Base-by-base conservation (phyloP, 1,140 invertebrate species). In the Acarapis woodi region DNA sequence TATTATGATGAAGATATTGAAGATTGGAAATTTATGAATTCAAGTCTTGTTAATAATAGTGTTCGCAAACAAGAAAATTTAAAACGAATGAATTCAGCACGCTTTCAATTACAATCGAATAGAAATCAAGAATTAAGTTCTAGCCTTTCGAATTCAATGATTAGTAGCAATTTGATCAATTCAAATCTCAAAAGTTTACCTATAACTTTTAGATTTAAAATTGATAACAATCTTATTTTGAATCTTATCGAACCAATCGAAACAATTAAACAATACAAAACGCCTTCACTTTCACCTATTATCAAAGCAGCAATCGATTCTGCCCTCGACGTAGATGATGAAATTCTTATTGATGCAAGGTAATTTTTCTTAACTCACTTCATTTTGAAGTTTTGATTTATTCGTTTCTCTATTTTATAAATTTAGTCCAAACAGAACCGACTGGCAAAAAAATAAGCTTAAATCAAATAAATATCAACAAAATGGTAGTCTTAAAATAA, bases 1-100 rank as follows among this genome's bases (percentile, higher is more conserved):
- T 61, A 67, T 19, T 88, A 74, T 55, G 77, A 90, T 54, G 83
- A 93, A 47, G 59, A 63, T 37, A 55, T 73, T 41, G 80, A 90
- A 49, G 62, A 67, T 30, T 94, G 82, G 82, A 62, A 63, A 43
- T 60, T 53, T 47, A 40, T 4, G 4, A 20, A 34, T 29, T 9
- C 14, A 19, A 9, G 1, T 24, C n/a, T n/a, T n/a, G n/a, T n/a
- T n/a, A n/a, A n/a, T n/a, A n/a, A n/a, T n/a, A n/a, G n/a, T n/a
- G n/a, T n/a, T n/a, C n/a, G 21, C 23, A 25, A n/a, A n/a, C n/a
- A n/a, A n/a, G n/a, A n/a, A n/a, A n/a, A n/a, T n/a, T n/a, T n/a
- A n/a, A n/a, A n/a, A n/a, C n/a, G n/a, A n/a, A n/a, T n/a, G n/a
- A n/a, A n/a, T n/a, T n/a, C n/a, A n/a, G n/a, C n/a, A n/a, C n/a